Percentiles rank a stretch among this genome's conserved stretches.
phyloP scores from a whole-genome alignment of 30 jellyfish, hydroid and myxozoan genomes.

The Aurelia coerulea region DNA sequence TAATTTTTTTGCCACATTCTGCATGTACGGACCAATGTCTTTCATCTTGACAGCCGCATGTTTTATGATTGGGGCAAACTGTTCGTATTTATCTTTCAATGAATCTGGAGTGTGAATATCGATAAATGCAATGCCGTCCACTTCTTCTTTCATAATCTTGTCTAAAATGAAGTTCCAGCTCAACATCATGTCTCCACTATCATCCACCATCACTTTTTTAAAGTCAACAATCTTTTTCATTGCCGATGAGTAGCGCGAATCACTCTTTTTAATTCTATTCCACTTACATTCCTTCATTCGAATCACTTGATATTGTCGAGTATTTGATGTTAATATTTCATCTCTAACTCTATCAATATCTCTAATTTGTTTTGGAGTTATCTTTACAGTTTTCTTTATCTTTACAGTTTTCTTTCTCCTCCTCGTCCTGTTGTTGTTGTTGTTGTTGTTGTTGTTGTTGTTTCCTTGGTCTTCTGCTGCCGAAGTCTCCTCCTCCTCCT shows the following conservation, averaged over 20 bases:
- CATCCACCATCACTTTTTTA: too few species aligned
- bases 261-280: too few species aligned
- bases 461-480: too few species aligned
- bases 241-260: too few species aligned
- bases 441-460: too few species aligned
- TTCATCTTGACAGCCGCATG: constrained; percentile 10
- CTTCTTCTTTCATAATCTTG: neutral
- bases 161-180: neutral
- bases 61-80: constrained; percentile 43
- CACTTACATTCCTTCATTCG: neutral
- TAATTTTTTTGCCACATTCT: neutral
- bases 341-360: neutral
- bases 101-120: neutral
- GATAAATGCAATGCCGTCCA: neutral
- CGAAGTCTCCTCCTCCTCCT: neutral
- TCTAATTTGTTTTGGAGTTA: neutral
- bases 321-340: neutral
- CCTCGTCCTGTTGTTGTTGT: too few species aligned
- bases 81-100: neutral
- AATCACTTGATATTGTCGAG: neutral
- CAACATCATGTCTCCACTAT: neutral
- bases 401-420: too few species aligned
- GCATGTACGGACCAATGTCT: constrained; percentile 16
- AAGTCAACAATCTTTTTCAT: too few species aligned
- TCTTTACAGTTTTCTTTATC: too few species aligned